Conservation (phyloP, 2,113 vertebrate species). For the Percina caprodes region DNA sequence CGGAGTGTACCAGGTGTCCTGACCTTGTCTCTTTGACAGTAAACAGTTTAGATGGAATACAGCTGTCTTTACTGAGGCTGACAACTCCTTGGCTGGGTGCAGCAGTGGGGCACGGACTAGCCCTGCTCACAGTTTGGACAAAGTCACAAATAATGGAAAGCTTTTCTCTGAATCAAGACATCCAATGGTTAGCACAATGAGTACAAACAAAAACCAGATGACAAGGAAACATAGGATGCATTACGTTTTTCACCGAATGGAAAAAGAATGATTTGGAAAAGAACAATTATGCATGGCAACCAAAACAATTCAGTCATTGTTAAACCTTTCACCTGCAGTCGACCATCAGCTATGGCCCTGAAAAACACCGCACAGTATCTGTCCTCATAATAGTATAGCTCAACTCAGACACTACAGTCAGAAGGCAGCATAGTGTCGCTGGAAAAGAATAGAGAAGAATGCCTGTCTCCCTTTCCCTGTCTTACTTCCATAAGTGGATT, state of each 20-base stretch:
- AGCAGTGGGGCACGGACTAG: neutral
- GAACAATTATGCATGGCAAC: neutral
- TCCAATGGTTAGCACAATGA: neutral
- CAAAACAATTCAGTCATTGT: neutral
- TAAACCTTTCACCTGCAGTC: slow-evolving; percentile 28
- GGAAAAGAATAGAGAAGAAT: slow-evolving; percentile 51
- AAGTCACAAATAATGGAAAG: slow-evolving; percentile 42
- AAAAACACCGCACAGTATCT: neutral
- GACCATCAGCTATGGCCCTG: neutral
- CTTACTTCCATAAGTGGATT: slow-evolving; percentile 67
- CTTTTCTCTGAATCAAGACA: neutral
- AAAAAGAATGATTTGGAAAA: neutral
- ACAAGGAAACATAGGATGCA: neutral
- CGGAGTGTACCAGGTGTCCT: slow-evolving; percentile 39
- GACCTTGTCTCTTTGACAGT: slow-evolving; percentile 53
- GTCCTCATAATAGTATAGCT: neutral
- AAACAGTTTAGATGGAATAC: slow-evolving; percentile 46
- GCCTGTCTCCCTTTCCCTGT: slow-evolving; percentile 44
- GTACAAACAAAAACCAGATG: neutral
- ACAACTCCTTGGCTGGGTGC: neutral
- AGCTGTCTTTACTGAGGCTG: slow-evolving; percentile 39
- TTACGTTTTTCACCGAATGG: neutral
- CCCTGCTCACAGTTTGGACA: slow-evolving; percentile 5
- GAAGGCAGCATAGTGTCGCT: slow-evolving; percentile 26
- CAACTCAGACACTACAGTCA: slow-evolving; percentile 9